Evolutionary conservation across 1,140 invertebrate genomes (phyloP), one percentile per base, ranked within the genome.

Genomic region (Phthorimaea operculella): DNA sequence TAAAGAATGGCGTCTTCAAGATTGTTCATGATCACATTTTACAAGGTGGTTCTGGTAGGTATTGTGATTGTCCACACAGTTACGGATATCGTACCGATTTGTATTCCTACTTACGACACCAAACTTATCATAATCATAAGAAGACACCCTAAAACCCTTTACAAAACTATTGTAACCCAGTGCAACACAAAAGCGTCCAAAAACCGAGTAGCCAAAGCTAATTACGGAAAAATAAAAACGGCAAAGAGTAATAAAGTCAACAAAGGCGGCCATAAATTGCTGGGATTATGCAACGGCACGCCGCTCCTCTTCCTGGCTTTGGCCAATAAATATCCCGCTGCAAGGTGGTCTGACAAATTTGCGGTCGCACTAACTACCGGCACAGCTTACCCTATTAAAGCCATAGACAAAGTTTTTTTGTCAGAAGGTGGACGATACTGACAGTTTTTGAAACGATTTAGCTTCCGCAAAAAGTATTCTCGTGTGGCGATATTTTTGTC

Each of bases 321-420:
- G 58, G 63, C 66, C 65, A 64, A 68, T 80, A 82, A 83, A 81
- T 80, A 82, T 79, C 76, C 70, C 60, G 64, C 74, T 71, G 74
- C 74, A 80, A 82, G 80, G 80, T 82, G 77, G 80, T 79, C 80
- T 76, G 76, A 80, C 79, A 84, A 82, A 84, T 82, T 82, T 80
- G 79, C 77, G 79, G 77, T 83, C 64, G 71, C 60, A 54, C 68
- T 67, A 70, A 79, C 77, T 70, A 77, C 70, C 70, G 68, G 64
- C 69, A 66, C 60, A 63, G 66, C 66, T 72, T 66, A 73, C 64
- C 65, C 64, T 71, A 70, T 75, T 75, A 68, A 51, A 53, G 45
- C 58, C 69, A 78, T 64, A 78, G 64, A 64, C 54, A 63, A 66
- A 72, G 11, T 16, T 9, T 16, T 47, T 17, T 47, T 15, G 8